Base-by-base conservation (phyloP, 1,140 invertebrate genomes). In the Asbolus verrucosus region DNA sequence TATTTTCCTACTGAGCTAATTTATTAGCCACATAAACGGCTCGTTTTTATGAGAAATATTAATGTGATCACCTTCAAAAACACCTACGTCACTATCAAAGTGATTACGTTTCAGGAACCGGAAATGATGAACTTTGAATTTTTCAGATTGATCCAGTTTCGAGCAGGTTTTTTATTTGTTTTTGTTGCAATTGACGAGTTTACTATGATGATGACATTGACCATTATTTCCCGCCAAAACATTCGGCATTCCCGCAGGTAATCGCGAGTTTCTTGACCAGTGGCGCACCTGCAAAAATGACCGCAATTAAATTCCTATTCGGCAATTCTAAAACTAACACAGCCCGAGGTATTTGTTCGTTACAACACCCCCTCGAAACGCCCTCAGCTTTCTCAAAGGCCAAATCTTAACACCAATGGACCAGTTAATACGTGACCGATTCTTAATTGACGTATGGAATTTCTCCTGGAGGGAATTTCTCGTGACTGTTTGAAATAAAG, bases 141-240 rank as follows among this genome's bases (percentile, higher is more conserved):
- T 54, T 27, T 13, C 8, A 9, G 11, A 27, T 30, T 13, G 46
- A 21, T 27, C n/a, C 19, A 30, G 15, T 54, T 24, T 11, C 9
- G 14, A 14, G 21, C 46, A 9, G 9, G 19, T 54, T 54, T 27
- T 54, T n/a, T 2, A 4, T 54, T 39, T 63, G 61, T 63, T 63
- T 63, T 39, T 41, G 21, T 24, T 54, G 21, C 14, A 54, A 54
- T 11, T 54, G 46, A 63, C 38, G 61, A 63, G 38, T 63, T 63
- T 63, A 63, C 61, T 63, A 63, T 41, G 61, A 60, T 38, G 43
- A 71, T 69, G 72, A 71, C 72, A 73, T 73, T 73, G 72, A 73
- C 72, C 69, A 67, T 67, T 36, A 69, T 68, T 73, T 73, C 72
- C 72, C 72, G 72, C 72, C 72, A 73, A 73, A 73, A 73, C 69